Percentiles rank a stretch among this genome's conserved stretches.
Conservation (phyloP, 2,113 vertebrate species). For the Hemicordylus capensis region DNA sequence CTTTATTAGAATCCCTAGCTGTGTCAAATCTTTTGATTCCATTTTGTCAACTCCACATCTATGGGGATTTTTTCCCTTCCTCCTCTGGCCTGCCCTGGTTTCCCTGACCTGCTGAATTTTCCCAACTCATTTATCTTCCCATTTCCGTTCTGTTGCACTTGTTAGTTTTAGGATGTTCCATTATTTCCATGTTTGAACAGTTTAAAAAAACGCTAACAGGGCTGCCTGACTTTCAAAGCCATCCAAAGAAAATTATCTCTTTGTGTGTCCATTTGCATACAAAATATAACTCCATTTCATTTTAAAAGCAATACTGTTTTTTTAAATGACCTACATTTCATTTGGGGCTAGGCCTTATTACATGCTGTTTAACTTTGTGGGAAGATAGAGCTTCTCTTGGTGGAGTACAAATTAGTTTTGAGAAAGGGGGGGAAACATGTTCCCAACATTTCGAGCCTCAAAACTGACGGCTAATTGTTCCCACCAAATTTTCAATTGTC, state of each 20-base stretch:
- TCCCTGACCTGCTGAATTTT: constrained; percentile 31
- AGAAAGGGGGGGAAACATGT: neutral
- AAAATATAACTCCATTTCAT: constrained; percentile 35
- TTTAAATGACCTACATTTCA: constrained; percentile 62
- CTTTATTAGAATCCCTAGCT: constrained; percentile 35
- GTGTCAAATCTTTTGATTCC: constrained; percentile 35
- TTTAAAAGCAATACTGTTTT: constrained; percentile 38
- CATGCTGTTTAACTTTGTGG: constrained; percentile 33
- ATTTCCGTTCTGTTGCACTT: constrained; percentile 36
- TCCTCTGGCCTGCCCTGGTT: constrained; percentile 22
- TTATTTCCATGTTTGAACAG: constrained; percentile 45
- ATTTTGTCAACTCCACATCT: neutral
- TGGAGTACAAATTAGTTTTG: constrained; percentile 29
- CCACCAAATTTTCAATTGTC: constrained; percentile 4
- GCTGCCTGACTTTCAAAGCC: constrained; percentile 34
- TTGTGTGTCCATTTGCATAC: constrained; percentile 47
- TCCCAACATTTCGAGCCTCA: constrained; percentile 10
- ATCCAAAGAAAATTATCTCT: constrained; percentile 31
- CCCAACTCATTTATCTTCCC: constrained; percentile 33
- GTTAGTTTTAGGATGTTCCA: constrained; percentile 7
- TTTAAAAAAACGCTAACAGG: constrained; percentile 13
- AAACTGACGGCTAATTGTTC: constrained; percentile 21
- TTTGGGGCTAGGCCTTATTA: constrained; percentile 22
- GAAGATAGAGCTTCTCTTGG: constrained; percentile 25
- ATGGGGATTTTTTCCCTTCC: neutral